Evolutionary conservation across 2,797 vertebrate species (phyloP).

Genomic region (Ctenosaura bakeri): DNA sequence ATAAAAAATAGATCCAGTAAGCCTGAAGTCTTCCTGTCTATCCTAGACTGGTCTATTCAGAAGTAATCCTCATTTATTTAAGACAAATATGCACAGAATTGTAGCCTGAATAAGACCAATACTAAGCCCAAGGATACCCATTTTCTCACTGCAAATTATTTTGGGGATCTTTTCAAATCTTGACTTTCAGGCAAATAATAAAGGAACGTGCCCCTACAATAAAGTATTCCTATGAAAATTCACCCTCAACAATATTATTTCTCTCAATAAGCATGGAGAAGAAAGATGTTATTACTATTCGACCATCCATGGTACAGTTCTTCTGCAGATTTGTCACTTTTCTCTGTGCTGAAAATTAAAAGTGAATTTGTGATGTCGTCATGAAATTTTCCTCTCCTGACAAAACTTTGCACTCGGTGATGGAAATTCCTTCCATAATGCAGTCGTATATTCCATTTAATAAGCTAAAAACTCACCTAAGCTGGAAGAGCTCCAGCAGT

Average conservation of each 20-base stretch:
- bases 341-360: neutral
- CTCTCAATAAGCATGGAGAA: neutral
- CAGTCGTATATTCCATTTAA: conserved; percentile 38
- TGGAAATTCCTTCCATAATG: neutral
- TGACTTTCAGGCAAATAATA: neutral
- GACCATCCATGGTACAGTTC: conserved; percentile 4
- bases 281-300: neutral
- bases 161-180: neutral
- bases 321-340: neutral
- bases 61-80: neutral
- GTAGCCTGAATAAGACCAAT: neutral
- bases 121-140: too few relatives aligned
- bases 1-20: neutral
- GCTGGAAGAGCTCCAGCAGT: conserved; percentile 38
- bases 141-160: too few relatives aligned
- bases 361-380: neutral
- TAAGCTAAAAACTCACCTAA: conserved; percentile 18
- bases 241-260: neutral
- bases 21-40: neutral
- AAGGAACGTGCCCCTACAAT: neutral
- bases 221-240: neutral
- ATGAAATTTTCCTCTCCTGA: neutral
- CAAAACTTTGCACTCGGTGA: neutral
- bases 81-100: neutral
- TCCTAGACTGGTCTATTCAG: too few relatives aligned